These are phyloP conservation scores for Leucozona laternaria DNA, from an alignment of 2,888 invertebrate species.

Conservation along the genomic window DNA sequence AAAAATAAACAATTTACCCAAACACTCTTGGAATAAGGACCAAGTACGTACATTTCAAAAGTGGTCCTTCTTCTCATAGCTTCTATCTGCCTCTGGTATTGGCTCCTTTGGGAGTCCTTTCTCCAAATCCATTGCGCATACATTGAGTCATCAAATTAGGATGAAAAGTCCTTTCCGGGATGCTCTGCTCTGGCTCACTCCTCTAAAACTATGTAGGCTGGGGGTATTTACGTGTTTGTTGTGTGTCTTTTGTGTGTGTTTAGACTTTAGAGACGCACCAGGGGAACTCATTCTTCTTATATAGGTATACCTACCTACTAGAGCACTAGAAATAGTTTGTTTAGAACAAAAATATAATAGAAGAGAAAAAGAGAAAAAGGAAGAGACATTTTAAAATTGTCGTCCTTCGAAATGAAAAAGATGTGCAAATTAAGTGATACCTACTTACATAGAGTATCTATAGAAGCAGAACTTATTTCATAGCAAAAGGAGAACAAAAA, in stretches of 20 bases:
- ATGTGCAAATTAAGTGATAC: conserved; percentile 57
- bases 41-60: conserved; percentile 10
- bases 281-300: background rate
- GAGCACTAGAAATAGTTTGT: conserved; percentile 41
- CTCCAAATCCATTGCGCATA: conserved; percentile 53
- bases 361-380: background rate
- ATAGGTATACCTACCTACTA: background rate
- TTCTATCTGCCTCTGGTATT: background rate
- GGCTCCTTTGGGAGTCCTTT: conserved; percentile 49
- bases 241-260: conserved; percentile 42
- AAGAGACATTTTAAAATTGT: conserved; percentile 37
- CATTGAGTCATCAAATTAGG: conserved; percentile 72
- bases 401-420: conserved; percentile 30
- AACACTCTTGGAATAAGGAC: conserved; percentile 23
- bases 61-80: background rate
- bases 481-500: conserved; percentile 30
- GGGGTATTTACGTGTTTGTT: conserved; percentile 7
- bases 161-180: conserved; percentile 63
- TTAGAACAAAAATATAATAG: conserved; percentile 18
- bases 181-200: conserved; percentile 21
- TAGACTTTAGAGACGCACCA: conserved; percentile 28
- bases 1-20: conserved; percentile 59
- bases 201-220: background rate
- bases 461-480: conserved; percentile 34
- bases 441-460: conserved; percentile 8